phyloP scores from a whole-genome alignment of 2,797 vertebrate genomes.

The Choloepus didactylus region DNA sequence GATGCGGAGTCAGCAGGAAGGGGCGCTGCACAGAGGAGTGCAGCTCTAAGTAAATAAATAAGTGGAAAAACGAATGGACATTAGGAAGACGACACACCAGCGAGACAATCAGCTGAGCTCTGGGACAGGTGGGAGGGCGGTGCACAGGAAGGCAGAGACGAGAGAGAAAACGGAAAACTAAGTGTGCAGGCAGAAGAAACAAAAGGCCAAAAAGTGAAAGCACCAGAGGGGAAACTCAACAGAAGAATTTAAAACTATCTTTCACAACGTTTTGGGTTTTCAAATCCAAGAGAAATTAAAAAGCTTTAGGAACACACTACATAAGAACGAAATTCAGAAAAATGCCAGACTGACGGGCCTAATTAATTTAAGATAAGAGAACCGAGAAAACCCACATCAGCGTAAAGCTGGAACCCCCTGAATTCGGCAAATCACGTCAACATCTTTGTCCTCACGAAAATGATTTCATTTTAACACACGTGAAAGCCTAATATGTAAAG shows the following conservation, averaged over 20 bases:
- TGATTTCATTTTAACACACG: not conserved
- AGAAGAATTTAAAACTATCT: slow-evolving; percentile 21
- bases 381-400: not conserved
- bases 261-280: slow-evolving; percentile 40
- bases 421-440: not conserved
- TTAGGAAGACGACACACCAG: too few relatives aligned
- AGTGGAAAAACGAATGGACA: too few relatives aligned
- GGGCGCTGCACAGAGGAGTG: too few relatives aligned
- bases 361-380: not conserved
- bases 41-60: too few relatives aligned
- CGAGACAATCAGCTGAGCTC: too few relatives aligned
- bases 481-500: not conserved
- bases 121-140: too few relatives aligned
- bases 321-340: not conserved
- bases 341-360: not conserved
- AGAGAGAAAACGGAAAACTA: not conserved
- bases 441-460: not conserved
- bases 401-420: not conserved
- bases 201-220: not conserved
- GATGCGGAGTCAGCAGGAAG: too few relatives aligned
- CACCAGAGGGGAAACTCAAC: not conserved
- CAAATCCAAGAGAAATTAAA: slow-evolving; percentile 46
- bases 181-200: not conserved
- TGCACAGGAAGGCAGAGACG: too few relatives aligned
- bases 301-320: not conserved